Percentiles rank a stretch among this genome's conserved stretches.
phyloP scores from a whole-genome alignment of 2,113 vertebrate species.

The Apodemus sylvaticus region DNA sequence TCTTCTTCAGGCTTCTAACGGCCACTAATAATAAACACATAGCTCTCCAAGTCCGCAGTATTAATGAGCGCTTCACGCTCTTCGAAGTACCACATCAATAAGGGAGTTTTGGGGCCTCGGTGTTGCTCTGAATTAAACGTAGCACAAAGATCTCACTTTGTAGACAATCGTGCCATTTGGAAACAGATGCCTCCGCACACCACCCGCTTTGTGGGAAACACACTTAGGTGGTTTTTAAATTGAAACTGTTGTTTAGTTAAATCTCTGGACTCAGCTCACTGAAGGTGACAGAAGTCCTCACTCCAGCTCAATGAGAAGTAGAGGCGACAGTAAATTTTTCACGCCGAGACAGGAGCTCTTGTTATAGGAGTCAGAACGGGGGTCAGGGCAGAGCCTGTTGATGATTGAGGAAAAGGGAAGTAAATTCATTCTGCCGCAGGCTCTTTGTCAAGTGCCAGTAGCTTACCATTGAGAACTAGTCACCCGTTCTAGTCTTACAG shows the following conservation, averaged over 20 bases:
- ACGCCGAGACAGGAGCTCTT: conserved; percentile 99
- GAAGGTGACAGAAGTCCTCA: conserved; percentile 98
- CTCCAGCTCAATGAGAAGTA: conserved; percentile 96
- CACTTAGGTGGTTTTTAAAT: conserved; percentile 82
- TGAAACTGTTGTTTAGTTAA: conserved; percentile 86
- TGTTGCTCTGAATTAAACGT: neutral
- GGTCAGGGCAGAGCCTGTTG: conserved; percentile 99
- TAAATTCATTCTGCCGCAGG: conserved; percentile 99
- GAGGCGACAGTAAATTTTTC: conserved; percentile 98
- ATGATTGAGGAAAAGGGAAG: conserved; percentile 99
- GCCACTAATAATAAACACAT: neutral
- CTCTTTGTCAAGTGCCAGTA: conserved; percentile 99
- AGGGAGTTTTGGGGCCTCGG: neutral
- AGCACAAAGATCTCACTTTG: neutral
- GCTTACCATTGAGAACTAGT: conserved; percentile 99
- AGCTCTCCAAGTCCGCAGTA: neutral
- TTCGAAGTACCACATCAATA: rapidly evolving
- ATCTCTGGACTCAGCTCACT: conserved; percentile 88
- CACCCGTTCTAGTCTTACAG: conserved; percentile 98
- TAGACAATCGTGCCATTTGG: neutral
- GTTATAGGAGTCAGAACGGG: conserved; percentile 99
- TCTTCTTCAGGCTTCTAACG: neutral
- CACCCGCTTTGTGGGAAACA: conserved; percentile 63
- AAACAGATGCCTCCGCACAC: conserved; percentile 36
- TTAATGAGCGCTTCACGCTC: rapidly evolving